Evolutionary conservation across 2,797 vertebrate genomes (phyloP).

Genomic region (Zenarchopterus dispar): DNA sequence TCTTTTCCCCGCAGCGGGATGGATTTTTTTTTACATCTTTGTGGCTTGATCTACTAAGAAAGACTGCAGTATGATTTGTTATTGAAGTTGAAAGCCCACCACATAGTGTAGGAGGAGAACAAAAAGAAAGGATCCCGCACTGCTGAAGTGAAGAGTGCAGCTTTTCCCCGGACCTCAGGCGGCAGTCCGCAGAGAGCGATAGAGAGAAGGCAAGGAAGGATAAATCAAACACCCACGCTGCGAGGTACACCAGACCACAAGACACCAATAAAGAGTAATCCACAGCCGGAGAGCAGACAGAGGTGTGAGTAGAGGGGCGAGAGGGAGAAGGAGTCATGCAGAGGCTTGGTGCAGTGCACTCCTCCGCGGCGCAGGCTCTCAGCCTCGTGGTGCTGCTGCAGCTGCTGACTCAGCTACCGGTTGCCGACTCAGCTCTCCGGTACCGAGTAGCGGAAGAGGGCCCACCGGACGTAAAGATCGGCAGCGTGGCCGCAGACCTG

Average conservation of each 20-base stretch:
- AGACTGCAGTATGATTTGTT: slow-evolving; percentile 39
- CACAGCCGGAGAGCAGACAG: slow-evolving; percentile 32
- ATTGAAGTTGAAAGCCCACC: slow-evolving; percentile 50
- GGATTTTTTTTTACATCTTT: slow-evolving; percentile 48
- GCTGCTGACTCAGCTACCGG: slow-evolving; percentile 88
- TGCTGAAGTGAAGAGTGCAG: slow-evolving; percentile 67
- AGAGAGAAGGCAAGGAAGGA: slow-evolving; percentile 46
- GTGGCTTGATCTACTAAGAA: slow-evolving; percentile 43
- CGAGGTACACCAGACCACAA: slow-evolving; percentile 46
- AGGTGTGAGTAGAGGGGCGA: slow-evolving; percentile 21
- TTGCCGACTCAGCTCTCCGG: slow-evolving; percentile 90
- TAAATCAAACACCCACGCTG: slow-evolving; percentile 69
- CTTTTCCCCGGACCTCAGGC: slow-evolving; percentile 65
- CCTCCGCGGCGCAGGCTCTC: slow-evolving; percentile 72
- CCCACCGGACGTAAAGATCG: slow-evolving; percentile 92
- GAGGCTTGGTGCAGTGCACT: slow-evolving; percentile 84
- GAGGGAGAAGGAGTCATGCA: slow-evolving; percentile 75
- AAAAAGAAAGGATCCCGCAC: slow-evolving; percentile 32
- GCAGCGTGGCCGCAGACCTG: slow-evolving; percentile 93
- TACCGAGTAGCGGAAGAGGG: slow-evolving; percentile 96
- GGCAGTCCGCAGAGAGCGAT: slow-evolving; percentile 63
- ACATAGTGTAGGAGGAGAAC: slow-evolving; percentile 22
- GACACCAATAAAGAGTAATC: slow-evolving; percentile 41
- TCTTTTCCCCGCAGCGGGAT: slow-evolving; percentile 52
- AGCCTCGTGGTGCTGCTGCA: slow-evolving; percentile 84